Evolutionary conservation across 2,113 vertebrate genomes (phyloP), one percentile per base, ranked within the genome.

Genomic region (Bostrychus sinensis): DNA sequence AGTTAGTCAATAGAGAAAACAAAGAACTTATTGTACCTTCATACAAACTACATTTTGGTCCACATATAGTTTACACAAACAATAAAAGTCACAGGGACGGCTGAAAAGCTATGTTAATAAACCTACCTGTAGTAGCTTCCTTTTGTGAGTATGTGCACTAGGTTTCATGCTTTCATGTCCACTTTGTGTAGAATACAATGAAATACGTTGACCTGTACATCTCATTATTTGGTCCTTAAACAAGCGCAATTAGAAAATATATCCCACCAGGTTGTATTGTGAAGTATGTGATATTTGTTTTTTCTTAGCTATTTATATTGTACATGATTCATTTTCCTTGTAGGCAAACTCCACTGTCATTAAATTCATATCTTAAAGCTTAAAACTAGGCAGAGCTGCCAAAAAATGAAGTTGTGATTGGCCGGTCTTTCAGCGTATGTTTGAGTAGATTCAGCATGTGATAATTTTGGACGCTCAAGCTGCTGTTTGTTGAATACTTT

Each of bases 281-380:
- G 82, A 85, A 82, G 22, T 84, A 54, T 70, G 75, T 83, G 73
- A 62, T 67, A 85, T 83, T 77, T 26, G 43, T 67, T 88, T 84
- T 64, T 51, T 83, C 77, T 86, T 85, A 85, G 82, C 81, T 91
- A 90, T 91, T 90, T 90, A 91, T 93, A 89, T 80, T 86, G 77
- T 87, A 72, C 66, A 76, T 66, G 70, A 68, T 80, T 65, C 57
- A 61, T 78, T 73, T 56, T 81, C 66, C 70, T 72, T 61, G 70
- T 78, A 73, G 83, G 78, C 53, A 62, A 71, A 75, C 69, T 75
- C 32, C 66, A 64, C 70, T 23, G 23, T 70, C 62, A 58, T 59
- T 55, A 69, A 70, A 66, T 26, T n/a, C 75, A 51, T 62, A 41
- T 41, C 58, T 66, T 69, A 30, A 42, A 48, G 66, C 75, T 84